Percentiles rank a stretch among this genome's conserved stretches.
phyloP scores from a whole-genome alignment of 2,113 vertebrate species.

The Morone chrysops region DNA sequence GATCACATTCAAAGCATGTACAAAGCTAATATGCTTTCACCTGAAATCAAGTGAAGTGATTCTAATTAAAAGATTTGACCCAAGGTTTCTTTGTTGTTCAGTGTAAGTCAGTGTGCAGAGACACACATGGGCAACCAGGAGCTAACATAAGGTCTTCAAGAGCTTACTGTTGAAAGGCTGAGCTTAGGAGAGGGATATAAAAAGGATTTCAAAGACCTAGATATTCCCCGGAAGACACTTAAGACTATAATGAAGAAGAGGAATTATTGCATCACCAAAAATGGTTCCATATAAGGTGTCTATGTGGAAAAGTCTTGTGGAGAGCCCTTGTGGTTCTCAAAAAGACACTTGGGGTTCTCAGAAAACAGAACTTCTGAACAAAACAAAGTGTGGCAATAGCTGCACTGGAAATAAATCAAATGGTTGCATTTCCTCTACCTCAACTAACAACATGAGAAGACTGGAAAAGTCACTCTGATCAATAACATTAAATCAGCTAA shows the following conservation, averaged over 20 bases:
- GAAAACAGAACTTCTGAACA: not conserved
- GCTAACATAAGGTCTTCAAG: conserved; percentile 26
- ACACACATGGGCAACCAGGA: conserved; percentile 32
- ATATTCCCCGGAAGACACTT: conserved; percentile 50
- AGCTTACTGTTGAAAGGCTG: conserved; percentile 32
- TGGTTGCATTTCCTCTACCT: not conserved
- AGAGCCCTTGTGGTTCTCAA: conserved; percentile 13
- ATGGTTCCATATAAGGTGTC: conserved; percentile 1
- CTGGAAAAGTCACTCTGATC: conserved; percentile 30
- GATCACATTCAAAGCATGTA: conserved; percentile 40
- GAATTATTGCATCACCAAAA: conserved; percentile 43
- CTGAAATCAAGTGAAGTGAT: conserved; percentile 47
- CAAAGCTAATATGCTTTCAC: conserved; percentile 29
- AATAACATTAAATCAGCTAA: conserved; percentile 29
- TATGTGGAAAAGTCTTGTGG: conserved; percentile 14
- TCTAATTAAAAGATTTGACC: conserved; percentile 55
- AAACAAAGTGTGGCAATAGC: conserved; percentile 26
- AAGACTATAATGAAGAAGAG: conserved; percentile 31
- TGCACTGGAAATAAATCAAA: conserved; percentile 1
- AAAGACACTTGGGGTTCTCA: not conserved
- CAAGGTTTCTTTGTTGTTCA: conserved; percentile 37
- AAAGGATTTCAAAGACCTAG: conserved; percentile 50
- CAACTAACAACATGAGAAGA: not conserved
- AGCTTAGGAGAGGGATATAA: conserved; percentile 50
- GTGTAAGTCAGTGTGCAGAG: not conserved